Evolutionary conservation across 2,113 vertebrate species (phyloP), one percentile per base, ranked within the genome.

Genomic region (Gobius niger): DNA sequence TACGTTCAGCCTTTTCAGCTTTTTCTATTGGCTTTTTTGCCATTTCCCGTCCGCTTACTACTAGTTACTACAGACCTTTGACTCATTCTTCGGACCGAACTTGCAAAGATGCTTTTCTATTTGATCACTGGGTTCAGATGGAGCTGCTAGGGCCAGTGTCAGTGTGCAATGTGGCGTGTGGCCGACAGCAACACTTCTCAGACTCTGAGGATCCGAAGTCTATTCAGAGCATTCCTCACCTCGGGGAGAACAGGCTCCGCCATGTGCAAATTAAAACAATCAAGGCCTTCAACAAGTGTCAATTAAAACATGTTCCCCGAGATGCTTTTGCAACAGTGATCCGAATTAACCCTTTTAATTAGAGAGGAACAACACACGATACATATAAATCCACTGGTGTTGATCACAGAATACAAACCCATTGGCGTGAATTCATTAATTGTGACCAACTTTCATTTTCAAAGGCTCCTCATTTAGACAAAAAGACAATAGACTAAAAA

Each of bases 211-310:
- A 65, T 75, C 65, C 72, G 60, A 66, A 72, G 70, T 68, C 44
- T 59, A 65, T 75, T 50, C 64, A 80, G 80, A 57, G 73, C 92
- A 95, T 92, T 93, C 77, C 77, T 92, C 84, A 90, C 82, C 60
- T 44, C 67, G 34, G 65, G 74, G 83, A 91, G 78, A 87, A 86
- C 87, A 63, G 47, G 71, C 75, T 68, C 70, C 80, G 73, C 68
- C 73, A 83, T 56, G 77, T 90, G 87, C 68, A 89, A 93, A 92
- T 91, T 88, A 91, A 92, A 93, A 82, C 76, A 63, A 82, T 77
- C 70, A 82, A 85, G 44, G 63, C 74, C 68, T 63, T 70, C 74
- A 70, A 73, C 76, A 87, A 34, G 68, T 87, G 82, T 59, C 79
- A 91, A 90, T 89, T 86, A 88, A 90, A 91, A 77, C 71, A 68